A percentile compares a stretch with the other conserved stretches of the same genome.
phyloP scores from a whole-genome alignment of 2,113 vertebrate genomes.

The Thalassarche chlororhynchos region DNA sequence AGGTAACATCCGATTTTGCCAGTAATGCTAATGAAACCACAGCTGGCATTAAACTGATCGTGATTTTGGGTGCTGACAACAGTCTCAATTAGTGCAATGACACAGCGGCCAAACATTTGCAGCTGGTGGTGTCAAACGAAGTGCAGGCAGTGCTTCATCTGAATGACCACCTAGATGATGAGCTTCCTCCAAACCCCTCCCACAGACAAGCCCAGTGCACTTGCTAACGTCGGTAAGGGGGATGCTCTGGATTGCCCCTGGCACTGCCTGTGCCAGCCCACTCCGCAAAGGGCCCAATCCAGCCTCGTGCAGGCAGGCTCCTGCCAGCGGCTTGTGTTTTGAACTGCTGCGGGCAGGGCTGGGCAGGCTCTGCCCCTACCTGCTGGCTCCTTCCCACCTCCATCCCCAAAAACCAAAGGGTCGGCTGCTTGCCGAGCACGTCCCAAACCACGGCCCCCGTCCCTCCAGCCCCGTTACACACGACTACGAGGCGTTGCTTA shows the following conservation, averaged over 20 bases:
- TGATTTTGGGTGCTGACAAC: not conserved
- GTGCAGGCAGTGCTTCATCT: not conserved
- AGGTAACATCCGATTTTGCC: not conserved
- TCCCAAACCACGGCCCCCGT: not conserved
- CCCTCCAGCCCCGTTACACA: not conserved
- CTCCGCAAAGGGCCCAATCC: not conserved
- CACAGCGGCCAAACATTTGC: not conserved
- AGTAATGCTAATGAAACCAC: not conserved
- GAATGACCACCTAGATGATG: too few species aligned
- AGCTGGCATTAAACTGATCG: not conserved
- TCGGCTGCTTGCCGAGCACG: not conserved
- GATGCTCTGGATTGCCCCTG: not conserved
- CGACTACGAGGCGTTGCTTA: fast-evolving
- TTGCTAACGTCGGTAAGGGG: fast-evolving
- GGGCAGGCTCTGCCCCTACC: not conserved
- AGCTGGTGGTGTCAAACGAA: not conserved
- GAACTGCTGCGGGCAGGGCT: not conserved
- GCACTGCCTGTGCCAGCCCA: not conserved
- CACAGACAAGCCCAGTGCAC: not conserved
- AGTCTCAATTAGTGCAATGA: not conserved
- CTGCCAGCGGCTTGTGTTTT: not conserved
- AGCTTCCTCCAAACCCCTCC: not conserved
- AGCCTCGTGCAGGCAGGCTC: not conserved
- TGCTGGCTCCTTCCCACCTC: not conserved
- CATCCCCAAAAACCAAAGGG: not conserved